phyloP scores from a whole-genome alignment of 2,113 vertebrate species.

The Myotis davidii region DNA sequence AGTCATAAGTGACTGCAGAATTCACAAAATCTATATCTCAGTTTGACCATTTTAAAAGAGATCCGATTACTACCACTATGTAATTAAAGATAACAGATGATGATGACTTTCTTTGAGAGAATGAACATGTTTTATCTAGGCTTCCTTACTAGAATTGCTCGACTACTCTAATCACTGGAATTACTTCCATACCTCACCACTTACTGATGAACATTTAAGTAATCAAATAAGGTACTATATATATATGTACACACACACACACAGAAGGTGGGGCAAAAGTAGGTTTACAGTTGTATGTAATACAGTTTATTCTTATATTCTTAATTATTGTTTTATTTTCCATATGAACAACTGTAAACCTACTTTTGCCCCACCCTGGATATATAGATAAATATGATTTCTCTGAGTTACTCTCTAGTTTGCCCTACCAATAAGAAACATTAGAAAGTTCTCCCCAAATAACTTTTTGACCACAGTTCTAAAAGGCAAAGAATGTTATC shows the following conservation, averaged over 20 bases:
- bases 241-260: background rate
- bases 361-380: background rate
- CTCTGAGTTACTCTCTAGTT: background rate
- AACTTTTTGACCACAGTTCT: conserved; percentile 34
- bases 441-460: conserved; percentile 11
- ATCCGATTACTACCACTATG: background rate
- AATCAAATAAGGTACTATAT: background rate
- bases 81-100: background rate
- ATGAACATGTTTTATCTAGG: background rate
- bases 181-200: background rate
- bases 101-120: background rate
- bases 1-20: conserved; percentile 7
- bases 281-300: background rate
- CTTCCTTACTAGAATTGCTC: background rate
- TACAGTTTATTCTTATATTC: background rate
- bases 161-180: background rate
- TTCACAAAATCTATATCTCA: conserved; percentile 11
- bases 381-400: background rate
- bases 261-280: background rate
- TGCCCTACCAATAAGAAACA: conserved; percentile 27
- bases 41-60: conserved; percentile 11
- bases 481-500: conserved; percentile 4
- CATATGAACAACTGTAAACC: background rate
- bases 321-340: background rate
- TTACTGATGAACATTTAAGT: background rate